A percentile compares a stretch with the other conserved stretches of the same genome.
Evolutionary conservation across 2,888 invertebrate species (phyloP).

Genomic region (Polyploca ridens): DNA sequence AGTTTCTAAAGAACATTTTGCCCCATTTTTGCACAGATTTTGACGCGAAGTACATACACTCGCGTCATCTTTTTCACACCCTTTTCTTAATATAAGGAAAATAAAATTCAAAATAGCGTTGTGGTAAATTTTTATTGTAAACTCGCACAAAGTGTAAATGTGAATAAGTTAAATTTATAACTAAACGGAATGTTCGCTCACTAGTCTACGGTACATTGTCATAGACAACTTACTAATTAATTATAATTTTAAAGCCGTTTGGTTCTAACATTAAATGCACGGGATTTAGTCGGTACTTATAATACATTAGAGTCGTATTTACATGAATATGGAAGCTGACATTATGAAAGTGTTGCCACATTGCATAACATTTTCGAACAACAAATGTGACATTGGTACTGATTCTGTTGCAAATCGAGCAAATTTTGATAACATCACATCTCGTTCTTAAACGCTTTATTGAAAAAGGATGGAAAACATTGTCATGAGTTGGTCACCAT

Average conservation of each 20-base stretch:
- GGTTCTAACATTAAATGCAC: constrained; percentile 56
- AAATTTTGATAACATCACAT: too few species aligned
- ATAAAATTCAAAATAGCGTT: constrained; percentile 16
- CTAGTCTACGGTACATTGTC: constrained; percentile 1
- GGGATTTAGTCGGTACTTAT: constrained; percentile 12
- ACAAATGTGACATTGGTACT: too few species aligned
- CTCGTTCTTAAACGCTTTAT: too few species aligned
- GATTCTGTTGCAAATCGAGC: neutral
- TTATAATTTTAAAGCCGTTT: constrained; percentile 60
- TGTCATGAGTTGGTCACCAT: too few species aligned
- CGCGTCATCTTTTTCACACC: too few species aligned
- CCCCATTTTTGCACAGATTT: too few species aligned
- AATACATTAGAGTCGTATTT: constrained; percentile 15
- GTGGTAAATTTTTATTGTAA: constrained; percentile 47
- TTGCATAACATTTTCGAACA: neutral
- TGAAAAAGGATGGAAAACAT: too few species aligned
- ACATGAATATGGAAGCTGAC: neutral
- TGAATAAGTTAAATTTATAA: constrained; percentile 69
- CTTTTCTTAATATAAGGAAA: neutral
- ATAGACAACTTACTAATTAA: neutral
- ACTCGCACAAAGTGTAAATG: constrained; percentile 47
- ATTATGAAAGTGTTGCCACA: neutral
- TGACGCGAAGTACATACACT: too few species aligned
- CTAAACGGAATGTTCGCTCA: constrained; percentile 60
- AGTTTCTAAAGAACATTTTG: too few species aligned